Evolutionary conservation across 2,113 vertebrate genomes (phyloP), one percentile per base, ranked within the genome.

Genomic region (Podarcis cretensis): DNA sequence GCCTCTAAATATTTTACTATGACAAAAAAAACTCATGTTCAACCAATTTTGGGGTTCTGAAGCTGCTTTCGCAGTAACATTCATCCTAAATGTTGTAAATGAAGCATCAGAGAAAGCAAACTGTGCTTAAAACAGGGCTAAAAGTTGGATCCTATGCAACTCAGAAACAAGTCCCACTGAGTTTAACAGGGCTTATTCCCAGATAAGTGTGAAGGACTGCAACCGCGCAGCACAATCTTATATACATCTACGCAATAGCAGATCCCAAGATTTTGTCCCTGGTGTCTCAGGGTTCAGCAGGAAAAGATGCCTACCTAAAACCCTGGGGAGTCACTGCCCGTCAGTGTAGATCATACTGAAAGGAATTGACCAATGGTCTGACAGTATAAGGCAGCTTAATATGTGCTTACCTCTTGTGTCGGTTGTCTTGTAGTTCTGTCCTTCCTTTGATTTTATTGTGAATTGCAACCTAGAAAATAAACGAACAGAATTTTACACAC

Each of bases 351-450:
- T 20, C 4, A 63, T 20, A 63, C 59, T 63, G 59, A 63, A 5
- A 4, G 2, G 18, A 1, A 18, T 20, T 63, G 59, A 63, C 3
- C 59, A 63, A 63, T 63, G 13, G 59, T 63, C 3, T 63, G 59
- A 20, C 18, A 20, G 59, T 63, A 63, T 63, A 63, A 63, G 18
- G 59, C 59, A 63, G 59, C 59, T 63, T 63, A 14, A 14, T 20
- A 63, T 63, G 79, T 90, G 78, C 94, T 84, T 95, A 96, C 93
- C 95, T 95, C 89, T 78, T 40, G 78, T 23, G n/a, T 87, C 16
- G 92, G 59, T 14, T 77, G 71, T 88, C 89, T 86, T 1, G 84
- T 66, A 85, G 90, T 66, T 0, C 5, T 91, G 89, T 85, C 20
- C 63, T 81, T 85, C 75, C 32, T 89, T 91, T 89, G 21, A 37